These are phyloP conservation scores for Petrolisthes cinctipes DNA, from an alignment of 2,888 invertebrate genomes.

Conservation along the genomic window DNA sequence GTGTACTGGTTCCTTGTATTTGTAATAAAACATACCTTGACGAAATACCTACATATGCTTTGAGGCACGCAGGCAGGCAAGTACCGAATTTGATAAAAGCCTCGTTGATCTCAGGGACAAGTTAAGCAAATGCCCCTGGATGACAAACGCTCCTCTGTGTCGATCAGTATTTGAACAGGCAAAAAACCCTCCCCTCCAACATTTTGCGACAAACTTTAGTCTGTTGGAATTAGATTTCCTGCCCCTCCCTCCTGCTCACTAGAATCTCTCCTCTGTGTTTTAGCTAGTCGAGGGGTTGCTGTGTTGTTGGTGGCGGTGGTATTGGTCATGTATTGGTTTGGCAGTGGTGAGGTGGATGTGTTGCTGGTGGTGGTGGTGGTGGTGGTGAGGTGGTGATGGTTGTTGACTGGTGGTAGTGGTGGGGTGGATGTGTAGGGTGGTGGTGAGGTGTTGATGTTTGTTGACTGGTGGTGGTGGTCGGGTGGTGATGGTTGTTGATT, in stretches of 20 bases:
- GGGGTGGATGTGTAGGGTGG: neutral
- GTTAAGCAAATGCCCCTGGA: neutral
- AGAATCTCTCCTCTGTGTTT: constrained; percentile 29
- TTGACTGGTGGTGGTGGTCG: no score
- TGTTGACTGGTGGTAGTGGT: neutral
- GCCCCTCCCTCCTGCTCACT: constrained; percentile 23
- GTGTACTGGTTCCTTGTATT: no score
- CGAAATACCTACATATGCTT: no score
- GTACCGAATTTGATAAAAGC: no score
- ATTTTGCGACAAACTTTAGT: constrained; percentile 42
- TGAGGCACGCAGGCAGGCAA: no score
- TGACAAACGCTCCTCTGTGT: constrained; percentile 4
- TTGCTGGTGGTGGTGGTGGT: neutral
- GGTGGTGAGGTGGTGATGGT: neutral
- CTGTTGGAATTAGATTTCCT: constrained; percentile 39
- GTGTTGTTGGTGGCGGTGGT: neutral
- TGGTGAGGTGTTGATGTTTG: neutral
- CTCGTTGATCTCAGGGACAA: no score
- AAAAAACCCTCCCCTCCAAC: constrained; percentile 22
- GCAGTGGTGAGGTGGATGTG: neutral
- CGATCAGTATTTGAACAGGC: constrained; percentile 13
- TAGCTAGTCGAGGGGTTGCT: constrained; percentile 11
- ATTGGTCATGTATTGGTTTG: neutral
- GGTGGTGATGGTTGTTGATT: no score
- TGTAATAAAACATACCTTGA: no score